Base-by-base conservation (phyloP, 2,797 vertebrate genomes). In the Phrynocephalus forsythii region DNA sequence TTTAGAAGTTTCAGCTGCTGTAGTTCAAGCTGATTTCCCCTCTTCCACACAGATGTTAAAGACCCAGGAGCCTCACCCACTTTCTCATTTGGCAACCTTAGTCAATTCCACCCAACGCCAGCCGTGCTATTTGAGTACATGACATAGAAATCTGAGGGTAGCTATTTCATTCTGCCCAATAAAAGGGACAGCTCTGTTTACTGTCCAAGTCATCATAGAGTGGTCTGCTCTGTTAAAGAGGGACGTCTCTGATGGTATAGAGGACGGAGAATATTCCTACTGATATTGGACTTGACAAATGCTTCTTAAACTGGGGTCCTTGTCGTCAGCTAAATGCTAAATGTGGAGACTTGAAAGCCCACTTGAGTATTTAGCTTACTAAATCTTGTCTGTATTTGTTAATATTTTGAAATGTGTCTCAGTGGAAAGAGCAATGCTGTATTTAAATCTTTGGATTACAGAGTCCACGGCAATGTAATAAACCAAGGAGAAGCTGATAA, bases 401-500 rank as follows among this genome's bases (percentile, higher is more conserved):
- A 38, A 22, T 2, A 2, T 24, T 56, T 83, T 4, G 26, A 69
- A 79, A 30, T 79, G 75, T 48, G 28, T 28, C 56, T 20, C 22
- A 24, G 24, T 60, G 26, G 33, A 71, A 72, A 71, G 75, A 83
- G 50, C 50, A 66, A n/a, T 18, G 26, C 10, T 63, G 60, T 84
- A n/a, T 79, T 79, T 71, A 71, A 84, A 83, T 48, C 67, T 13
- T 30, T 63, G 82, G 87, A 79, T 88, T 79, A 48, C 67, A 16
- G 76, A 30, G 75, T 79, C 67, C 30, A 6, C 67, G 30, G 66
- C 82, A 84, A 60, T 26, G 33, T 63, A 88, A 72, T 78, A 88
- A 73, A 20, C 33, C 72, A 30, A 79, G 76, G 82, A 79, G 87
- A 69, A 1, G 82, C 75, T 72, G 81, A 79, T 83, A 83, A 83